These are phyloP conservation scores for Drosophila sordidula DNA, from an alignment of 2,888 invertebrate species.

Conservation along the genomic window DNA sequence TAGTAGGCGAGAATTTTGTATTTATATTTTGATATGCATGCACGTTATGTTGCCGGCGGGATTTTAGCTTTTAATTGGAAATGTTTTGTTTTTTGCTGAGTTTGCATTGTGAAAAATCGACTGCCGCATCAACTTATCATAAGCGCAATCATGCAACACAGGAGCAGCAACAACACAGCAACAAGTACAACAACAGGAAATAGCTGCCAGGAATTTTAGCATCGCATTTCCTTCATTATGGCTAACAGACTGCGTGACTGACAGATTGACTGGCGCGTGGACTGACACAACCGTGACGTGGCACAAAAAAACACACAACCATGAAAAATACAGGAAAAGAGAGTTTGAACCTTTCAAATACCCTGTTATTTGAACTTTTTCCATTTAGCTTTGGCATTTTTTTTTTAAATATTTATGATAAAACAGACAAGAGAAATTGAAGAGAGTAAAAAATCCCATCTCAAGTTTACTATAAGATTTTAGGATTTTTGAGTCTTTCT, in stretches of 20 bases:
- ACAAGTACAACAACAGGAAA: constrained; percentile 17
- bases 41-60: constrained; percentile 6
- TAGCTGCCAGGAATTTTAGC: constrained; percentile 46
- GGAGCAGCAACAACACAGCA: constrained; percentile 22
- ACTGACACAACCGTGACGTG: constrained; percentile 67
- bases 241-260: constrained; percentile 77
- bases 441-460: too few relatives aligned
- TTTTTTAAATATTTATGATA: too few relatives aligned
- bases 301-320: constrained; percentile 58
- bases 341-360: constrained; percentile 4
- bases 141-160: constrained; percentile 57
- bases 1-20: constrained; percentile 1
- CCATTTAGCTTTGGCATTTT: background rate
- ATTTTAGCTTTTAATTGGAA: constrained; percentile 51
- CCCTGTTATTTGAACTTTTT: background rate
- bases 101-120: constrained; percentile 47
- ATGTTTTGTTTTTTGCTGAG: constrained; percentile 50
- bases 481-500: too few relatives aligned
- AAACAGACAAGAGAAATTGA: too few relatives aligned
- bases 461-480: too few relatives aligned
- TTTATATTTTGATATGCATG: background rate
- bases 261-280: constrained; percentile 74
- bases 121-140: constrained; percentile 59
- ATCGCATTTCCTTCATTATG: constrained; percentile 65
- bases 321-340: background rate